Evolutionary conservation across 1,140 invertebrate species (phyloP).

Genomic region (Nylanderia fulva): DNA sequence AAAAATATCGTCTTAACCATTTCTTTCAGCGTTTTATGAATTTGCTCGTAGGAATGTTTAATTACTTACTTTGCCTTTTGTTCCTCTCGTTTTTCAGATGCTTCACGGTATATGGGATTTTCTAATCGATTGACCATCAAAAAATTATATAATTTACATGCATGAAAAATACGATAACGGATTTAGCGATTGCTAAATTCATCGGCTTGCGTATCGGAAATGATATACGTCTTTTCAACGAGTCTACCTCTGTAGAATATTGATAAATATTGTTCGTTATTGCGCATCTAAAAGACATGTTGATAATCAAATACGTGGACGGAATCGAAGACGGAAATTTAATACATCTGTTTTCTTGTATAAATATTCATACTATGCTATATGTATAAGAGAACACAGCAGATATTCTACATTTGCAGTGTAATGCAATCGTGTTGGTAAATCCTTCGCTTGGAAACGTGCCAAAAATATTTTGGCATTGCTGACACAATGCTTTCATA

Average conservation of each 20-base stretch:
- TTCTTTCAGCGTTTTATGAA: neutral
- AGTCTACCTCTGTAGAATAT: neutral
- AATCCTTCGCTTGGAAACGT: neutral
- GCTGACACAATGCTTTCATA: conserved; percentile 19
- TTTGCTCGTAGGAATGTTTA: neutral
- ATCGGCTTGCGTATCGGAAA: conserved; percentile 2
- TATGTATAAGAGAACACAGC: conserved; percentile 28
- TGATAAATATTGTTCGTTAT: conserved; percentile 41
- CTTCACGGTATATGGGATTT: conserved; percentile 1
- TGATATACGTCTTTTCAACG: conserved; percentile 9
- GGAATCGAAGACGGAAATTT: conserved; percentile 37
- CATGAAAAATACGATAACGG: conserved; percentile 25
- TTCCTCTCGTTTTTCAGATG: neutral
- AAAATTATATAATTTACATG: conserved; percentile 27
- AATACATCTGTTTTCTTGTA: conserved; percentile 19
- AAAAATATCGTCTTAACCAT: neutral
- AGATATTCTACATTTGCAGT: conserved; percentile 4
- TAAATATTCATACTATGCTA: conserved; percentile 49
- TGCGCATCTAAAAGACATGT: conserved; percentile 40
- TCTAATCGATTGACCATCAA: conserved; percentile 21
- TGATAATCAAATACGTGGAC: conserved; percentile 57
- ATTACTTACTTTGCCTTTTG: neutral
- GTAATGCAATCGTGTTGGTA: conserved; percentile 23
- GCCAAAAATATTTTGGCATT: conserved; percentile 37
- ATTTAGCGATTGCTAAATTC: conserved; percentile 40